Evolutionary conservation across 1,140 invertebrate genomes (phyloP), one percentile per base, ranked within the genome.

Genomic region (Caerostris extrusa): DNA sequence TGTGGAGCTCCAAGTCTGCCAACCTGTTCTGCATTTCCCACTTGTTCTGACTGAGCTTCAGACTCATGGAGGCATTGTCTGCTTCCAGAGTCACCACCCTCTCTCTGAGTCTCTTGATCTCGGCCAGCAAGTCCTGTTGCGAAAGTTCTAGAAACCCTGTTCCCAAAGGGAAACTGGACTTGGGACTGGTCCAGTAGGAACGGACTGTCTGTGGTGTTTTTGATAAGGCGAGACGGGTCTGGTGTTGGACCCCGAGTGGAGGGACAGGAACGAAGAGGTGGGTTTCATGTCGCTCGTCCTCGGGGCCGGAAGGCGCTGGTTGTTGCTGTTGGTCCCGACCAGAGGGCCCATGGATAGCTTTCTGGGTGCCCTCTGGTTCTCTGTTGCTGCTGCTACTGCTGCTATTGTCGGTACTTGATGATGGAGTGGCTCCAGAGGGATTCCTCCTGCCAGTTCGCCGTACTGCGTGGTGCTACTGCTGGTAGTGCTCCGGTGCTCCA

Each of bases 1-100:
- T 98, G 96, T 99, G 98, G 98, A 99, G 98, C 96, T 99, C 99
- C 91, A 99, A 99, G 96, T 99, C 99, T 81, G 98, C 98, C 94
- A 99, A 96, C 95, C 99, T 97, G 96, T 99, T 98, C 95, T 99
- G 98, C 60, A 99, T 97, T 95, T 99, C 98, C 98, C 98, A 99
- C 95, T 99, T 98, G 95, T 99, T 98, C 95, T 99, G 98, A 95
- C 97, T 98, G 5, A 99, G 96, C 95, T 99, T 99, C 0, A 98
- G 97, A 95, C 98, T 98, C 97, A 99, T 98, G 4, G 98, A 97
- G 8, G 98, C 97, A 96, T 99, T 99, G 95, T 99, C 98, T 0
- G 98, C 97, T 96, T 99, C 99, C 67, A 99, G 97, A 0, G 97
- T 98, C 91, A 98, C 97, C 12, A 99, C 96, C 14, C 98, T 97